These are phyloP conservation scores for western clawed frog (Xenopus tropicalis) DNA, from an alignment of 2,113 vertebrate genomes.

Conservation along the genomic window UCB_Xtro_10.0 CM004443.2:46010501-46011000, in stretches of 20 bases:
- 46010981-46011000: conserved; percentile 44
- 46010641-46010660: conserved; percentile 37
- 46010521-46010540: conserved; percentile 33
- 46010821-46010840: conserved; percentile 38
- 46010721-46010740: conserved; percentile 48
- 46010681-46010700: conserved; percentile 41
- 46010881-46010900: conserved; percentile 28
- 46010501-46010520: conserved; percentile 36
- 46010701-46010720: conserved; percentile 34
- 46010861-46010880: conserved; percentile 35
- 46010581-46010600: conserved; percentile 27
- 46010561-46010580: conserved; percentile 36
- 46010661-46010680: conserved; percentile 43
- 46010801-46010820: conserved; percentile 47
- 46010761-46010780: conserved; percentile 45
- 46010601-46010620: conserved; percentile 11
- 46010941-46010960: conserved; percentile 25
- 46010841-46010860: conserved; percentile 34
- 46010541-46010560: conserved; percentile 41
- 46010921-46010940: conserved; percentile 27
- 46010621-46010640: conserved; percentile 10
- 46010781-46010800: conserved; percentile 36
- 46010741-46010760: conserved; percentile 26
- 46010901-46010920: conserved; percentile 34
- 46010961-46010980: conserved; percentile 30